Percentiles rank a stretch among this genome's conserved stretches.
phyloP scores from a whole-genome alignment of 2,888 invertebrate species.

The Tineola bisselliella region DNA sequence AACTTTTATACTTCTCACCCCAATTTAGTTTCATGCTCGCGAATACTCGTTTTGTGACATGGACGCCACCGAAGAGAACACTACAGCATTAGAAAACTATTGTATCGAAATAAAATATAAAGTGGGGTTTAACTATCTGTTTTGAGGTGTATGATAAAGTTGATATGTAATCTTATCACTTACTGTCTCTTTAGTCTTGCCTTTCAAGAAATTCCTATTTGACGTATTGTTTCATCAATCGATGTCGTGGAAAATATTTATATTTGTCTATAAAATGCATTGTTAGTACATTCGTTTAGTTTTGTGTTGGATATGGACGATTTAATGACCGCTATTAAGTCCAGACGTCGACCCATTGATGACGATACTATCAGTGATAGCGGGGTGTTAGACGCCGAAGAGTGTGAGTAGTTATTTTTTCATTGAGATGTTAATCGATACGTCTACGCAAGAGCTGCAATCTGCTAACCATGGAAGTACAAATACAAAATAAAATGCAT shows the following conservation, averaged over 20 bases:
- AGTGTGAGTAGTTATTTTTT: slow-evolving; percentile 30
- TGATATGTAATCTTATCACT: slow-evolving; percentile 2
- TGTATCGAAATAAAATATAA: not conserved
- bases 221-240: not conserved
- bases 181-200: slow-evolving; percentile 3
- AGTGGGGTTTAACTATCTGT: not conserved
- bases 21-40: no score
- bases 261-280: not conserved
- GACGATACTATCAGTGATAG: slow-evolving; percentile 56
- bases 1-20: no score
- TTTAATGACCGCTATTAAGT: slow-evolving; percentile 28
- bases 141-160: slow-evolving; percentile 2
- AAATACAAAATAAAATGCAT: not conserved
- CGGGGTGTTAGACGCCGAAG: slow-evolving; percentile 37
- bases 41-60: no score
- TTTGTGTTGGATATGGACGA: slow-evolving; percentile 40
- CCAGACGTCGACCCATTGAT: slow-evolving; percentile 47
- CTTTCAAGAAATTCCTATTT: slow-evolving; percentile 9
- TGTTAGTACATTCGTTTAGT: not conserved
- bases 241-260: slow-evolving; percentile 2
- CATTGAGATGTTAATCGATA: not conserved
- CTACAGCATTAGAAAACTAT: not conserved
- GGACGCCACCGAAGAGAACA: not conserved
- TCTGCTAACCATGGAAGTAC: not conserved
- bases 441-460: not conserved